phyloP scores from a whole-genome alignment of 2,888 invertebrate species.

The Drosophila rubida region DNA sequence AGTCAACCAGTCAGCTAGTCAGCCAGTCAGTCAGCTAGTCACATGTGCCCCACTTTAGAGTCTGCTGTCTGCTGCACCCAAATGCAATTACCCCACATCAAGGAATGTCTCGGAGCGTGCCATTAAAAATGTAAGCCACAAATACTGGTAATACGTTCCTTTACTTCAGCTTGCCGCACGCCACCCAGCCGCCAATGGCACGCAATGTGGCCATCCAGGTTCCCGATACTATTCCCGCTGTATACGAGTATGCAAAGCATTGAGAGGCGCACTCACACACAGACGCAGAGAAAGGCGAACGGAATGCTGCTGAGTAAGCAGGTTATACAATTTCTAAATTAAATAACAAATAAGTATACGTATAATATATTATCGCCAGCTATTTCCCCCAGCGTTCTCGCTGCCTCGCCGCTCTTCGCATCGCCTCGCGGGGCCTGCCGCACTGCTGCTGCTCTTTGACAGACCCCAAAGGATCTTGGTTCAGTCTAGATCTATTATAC shows the following conservation, averaged over 20 bases:
- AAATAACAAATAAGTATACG: slow-evolving; percentile 58
- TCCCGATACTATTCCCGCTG: slow-evolving; percentile 22
- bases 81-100: slow-evolving; percentile 69
- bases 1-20: not conserved
- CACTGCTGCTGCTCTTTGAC: slow-evolving; percentile 1
- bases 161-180: slow-evolving; percentile 11
- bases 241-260: slow-evolving; percentile 6
- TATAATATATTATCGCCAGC: slow-evolving; percentile 28
- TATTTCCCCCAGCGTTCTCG: not conserved
- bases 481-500: too few species aligned
- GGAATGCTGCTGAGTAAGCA: slow-evolving; percentile 57
- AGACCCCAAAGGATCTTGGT: not conserved
- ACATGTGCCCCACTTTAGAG: slow-evolving; percentile 54
- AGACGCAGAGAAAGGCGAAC: too few species aligned
- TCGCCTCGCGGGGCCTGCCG: slow-evolving; percentile 4
- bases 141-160: slow-evolving; percentile 52
- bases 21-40: slow-evolving; percentile 13
- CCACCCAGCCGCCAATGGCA: slow-evolving; percentile 17
- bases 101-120: slow-evolving; percentile 42
- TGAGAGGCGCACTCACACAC: slow-evolving; percentile 3
- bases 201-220: slow-evolving; percentile 44
- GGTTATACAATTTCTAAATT: slow-evolving; percentile 73
- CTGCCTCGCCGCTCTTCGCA: not conserved
- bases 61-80: slow-evolving; percentile 26
- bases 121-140: slow-evolving; percentile 58